Evolutionary conservation across 2,113 vertebrate species (phyloP).

Genomic region (Laticauda colubrina): DNA sequence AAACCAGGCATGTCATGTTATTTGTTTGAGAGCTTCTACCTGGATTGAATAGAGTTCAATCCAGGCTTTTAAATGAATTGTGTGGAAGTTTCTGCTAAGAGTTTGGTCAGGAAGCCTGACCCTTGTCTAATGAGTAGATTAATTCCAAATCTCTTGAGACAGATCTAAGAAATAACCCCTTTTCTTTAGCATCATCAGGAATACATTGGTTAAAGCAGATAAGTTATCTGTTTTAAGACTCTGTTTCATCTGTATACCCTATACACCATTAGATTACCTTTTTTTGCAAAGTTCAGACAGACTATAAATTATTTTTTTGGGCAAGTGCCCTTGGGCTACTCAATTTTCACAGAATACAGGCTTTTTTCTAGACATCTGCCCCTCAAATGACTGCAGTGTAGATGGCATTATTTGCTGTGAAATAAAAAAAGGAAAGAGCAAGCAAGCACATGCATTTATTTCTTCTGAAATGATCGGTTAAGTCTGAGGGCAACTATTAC

Average conservation of each 20-base stretch:
- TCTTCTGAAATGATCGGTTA: not conserved
- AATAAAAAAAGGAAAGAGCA: not conserved
- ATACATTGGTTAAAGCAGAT: not conserved
- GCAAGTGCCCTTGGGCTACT: slow-evolving; percentile 1
- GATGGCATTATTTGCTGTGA: not conserved
- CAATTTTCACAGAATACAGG: slow-evolving; percentile 18
- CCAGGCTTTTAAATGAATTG: not conserved
- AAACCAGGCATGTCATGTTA: not conserved
- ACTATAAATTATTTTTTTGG: slow-evolving; percentile 20
- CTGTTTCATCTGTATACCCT: not conserved
- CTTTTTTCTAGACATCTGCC: slow-evolving; percentile 7
- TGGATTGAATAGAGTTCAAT: not conserved
- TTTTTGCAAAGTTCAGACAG: slow-evolving; percentile 27
- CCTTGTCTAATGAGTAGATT: not conserved
- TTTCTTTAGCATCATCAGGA: not conserved
- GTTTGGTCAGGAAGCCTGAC: not conserved
- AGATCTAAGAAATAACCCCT: not conserved
- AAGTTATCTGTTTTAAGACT: not conserved
- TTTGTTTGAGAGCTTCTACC: not conserved
- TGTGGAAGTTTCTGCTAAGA: not conserved
- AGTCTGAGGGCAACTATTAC: not conserved
- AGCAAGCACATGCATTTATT: not conserved
- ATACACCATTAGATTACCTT: slow-evolving; percentile 14
- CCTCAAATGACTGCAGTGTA: slow-evolving; percentile 9
- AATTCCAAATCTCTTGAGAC: slow-evolving; percentile 4